These are phyloP conservation scores for Fistularia commersonii DNA, from an alignment of 2,797 vertebrate species.

Conservation along the genomic window DNA sequence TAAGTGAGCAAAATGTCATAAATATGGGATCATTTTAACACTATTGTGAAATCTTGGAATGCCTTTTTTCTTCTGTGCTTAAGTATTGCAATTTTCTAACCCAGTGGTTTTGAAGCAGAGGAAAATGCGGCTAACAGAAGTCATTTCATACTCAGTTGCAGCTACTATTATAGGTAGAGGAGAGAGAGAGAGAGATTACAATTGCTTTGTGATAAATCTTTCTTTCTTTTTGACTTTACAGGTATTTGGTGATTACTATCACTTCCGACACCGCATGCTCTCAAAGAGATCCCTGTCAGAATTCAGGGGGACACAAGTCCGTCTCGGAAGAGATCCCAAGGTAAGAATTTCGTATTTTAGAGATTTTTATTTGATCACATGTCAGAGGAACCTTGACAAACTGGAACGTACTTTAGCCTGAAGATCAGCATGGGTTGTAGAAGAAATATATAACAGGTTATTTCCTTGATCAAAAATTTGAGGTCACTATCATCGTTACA, in stretches of 20 bases:
- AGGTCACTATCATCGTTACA: too few relatives aligned
- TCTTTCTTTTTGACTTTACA: slow-evolving; percentile 50
- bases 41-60: too few relatives aligned
- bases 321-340: slow-evolving; percentile 80
- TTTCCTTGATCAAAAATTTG: too few relatives aligned
- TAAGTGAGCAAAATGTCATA: too few relatives aligned
- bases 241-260: slow-evolving; percentile 89
- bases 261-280: slow-evolving; percentile 84
- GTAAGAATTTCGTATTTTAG: slow-evolving; percentile 60
- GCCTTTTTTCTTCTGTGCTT: too few relatives aligned
- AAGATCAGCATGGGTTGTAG: not conserved
- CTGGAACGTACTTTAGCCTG: too few relatives aligned
- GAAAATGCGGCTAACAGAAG: not conserved
- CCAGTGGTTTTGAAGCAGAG: too few relatives aligned
- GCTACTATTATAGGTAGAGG: slow-evolving; percentile 7
- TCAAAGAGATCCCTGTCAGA: slow-evolving; percentile 86
- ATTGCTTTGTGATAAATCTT: slow-evolving; percentile 14
- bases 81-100: too few relatives aligned
- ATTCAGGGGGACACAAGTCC: slow-evolving; percentile 81
- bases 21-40: too few relatives aligned
- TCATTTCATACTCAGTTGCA: too few relatives aligned
- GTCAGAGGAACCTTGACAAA: not conserved
- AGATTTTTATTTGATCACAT: not conserved
- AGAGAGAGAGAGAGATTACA: not conserved
- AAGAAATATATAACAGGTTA: too few relatives aligned